phyloP scores from a whole-genome alignment of 2,113 vertebrate species.

The Conger conger region DNA sequence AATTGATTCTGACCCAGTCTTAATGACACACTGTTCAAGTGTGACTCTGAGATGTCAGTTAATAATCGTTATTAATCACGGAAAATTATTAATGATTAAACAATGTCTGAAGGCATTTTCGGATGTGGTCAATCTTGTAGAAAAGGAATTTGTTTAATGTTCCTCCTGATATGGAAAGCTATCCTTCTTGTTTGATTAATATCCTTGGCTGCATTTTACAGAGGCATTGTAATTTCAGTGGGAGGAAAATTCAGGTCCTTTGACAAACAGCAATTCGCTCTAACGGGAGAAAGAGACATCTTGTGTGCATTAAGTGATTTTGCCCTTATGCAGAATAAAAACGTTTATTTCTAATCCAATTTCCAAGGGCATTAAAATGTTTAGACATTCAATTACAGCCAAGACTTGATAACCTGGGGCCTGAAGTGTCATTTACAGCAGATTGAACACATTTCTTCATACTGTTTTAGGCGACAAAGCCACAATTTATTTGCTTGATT shows the following conservation, averaged over 20 bases:
- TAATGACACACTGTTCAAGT: background rate
- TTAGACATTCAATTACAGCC: constrained; percentile 7
- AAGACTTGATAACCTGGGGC: background rate
- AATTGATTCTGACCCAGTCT: constrained; percentile 13
- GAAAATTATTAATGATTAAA: constrained; percentile 16
- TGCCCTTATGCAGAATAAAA: background rate
- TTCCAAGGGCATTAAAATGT: background rate
- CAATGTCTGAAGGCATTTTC: constrained; percentile 13
- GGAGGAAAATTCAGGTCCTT: background rate
- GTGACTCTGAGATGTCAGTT: constrained; percentile 4
- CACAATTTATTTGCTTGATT: constrained; percentile 7
- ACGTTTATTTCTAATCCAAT: background rate
- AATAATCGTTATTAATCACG: constrained; percentile 26
- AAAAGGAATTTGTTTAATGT: constrained; percentile 17
- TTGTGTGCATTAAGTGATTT: background rate
- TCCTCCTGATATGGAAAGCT: constrained; percentile 10
- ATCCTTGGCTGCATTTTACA: background rate
- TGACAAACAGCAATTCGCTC: background rate
- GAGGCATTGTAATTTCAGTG: background rate
- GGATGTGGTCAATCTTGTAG: constrained; percentile 19
- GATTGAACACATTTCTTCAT: background rate
- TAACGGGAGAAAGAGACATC: background rate
- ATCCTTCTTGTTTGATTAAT: constrained; percentile 20
- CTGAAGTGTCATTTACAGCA: background rate
- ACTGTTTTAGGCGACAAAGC: background rate